These are phyloP conservation scores for Uloborus plumipes DNA, from an alignment of 2,888 invertebrate genomes.

Conservation along the genomic window DNA sequence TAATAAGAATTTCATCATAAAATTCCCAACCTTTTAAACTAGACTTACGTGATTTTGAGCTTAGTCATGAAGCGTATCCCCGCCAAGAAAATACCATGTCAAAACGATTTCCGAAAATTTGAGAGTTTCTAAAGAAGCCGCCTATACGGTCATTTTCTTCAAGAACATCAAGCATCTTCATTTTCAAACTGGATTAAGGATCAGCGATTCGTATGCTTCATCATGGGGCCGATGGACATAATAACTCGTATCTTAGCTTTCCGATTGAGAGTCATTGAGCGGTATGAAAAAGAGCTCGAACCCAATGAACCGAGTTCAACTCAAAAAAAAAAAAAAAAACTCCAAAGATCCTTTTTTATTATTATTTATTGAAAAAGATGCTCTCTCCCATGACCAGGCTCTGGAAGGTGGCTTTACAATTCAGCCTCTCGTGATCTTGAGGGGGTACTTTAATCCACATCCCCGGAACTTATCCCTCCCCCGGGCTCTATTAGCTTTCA, in stretches of 20 bases:
- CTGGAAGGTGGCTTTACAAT: constrained; percentile 52
- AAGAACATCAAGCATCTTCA: constrained; percentile 59
- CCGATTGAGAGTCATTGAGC: constrained; percentile 43
- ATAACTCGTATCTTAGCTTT: constrained; percentile 47
- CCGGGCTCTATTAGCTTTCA: constrained; percentile 51
- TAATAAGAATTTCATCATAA: no score
- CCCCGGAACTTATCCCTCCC: constrained; percentile 27
- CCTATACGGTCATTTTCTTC: constrained; percentile 45
- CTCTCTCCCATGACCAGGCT: constrained; percentile 21
- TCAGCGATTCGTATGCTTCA: constrained; percentile 43
- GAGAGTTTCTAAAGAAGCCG: constrained; percentile 39
- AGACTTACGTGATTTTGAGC: constrained; percentile 26
- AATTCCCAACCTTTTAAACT: no score
- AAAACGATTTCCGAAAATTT: constrained; percentile 56
- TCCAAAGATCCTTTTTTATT: constrained; percentile 20
- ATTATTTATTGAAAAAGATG: constrained; percentile 57
- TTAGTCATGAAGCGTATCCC: constrained; percentile 49
- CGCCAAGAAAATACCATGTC: constrained; percentile 43
- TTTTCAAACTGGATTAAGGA: constrained; percentile 61
- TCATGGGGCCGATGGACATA: constrained; percentile 41
- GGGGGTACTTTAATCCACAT: constrained; percentile 33
- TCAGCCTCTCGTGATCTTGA: constrained; percentile 49
- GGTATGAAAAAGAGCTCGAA: constrained; percentile 20
- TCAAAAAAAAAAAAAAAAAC: constrained; percentile 10
- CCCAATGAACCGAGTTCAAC: constrained; percentile 37